phyloP scores from a whole-genome alignment of 2,888 invertebrate genomes.

The Lasioglossum pauxillum region DNA sequence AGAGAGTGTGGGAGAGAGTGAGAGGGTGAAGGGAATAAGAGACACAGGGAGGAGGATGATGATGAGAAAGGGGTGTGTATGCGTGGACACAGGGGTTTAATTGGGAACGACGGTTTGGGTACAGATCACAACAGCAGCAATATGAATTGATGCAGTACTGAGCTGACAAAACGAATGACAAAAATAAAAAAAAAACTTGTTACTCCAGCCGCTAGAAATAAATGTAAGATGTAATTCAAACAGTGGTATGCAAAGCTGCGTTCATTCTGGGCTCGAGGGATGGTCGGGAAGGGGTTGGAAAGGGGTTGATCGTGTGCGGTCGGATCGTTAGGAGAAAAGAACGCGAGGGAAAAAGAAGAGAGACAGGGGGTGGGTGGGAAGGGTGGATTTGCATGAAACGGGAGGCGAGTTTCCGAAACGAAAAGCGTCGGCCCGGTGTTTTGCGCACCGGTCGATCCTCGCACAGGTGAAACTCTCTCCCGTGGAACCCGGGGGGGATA shows the following conservation, averaged over 20 bases:
- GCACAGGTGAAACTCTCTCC: neutral
- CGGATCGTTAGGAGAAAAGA: slow-evolving; percentile 4
- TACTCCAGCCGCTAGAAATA: slow-evolving; percentile 77
- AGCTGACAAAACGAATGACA: slow-evolving; percentile 69
- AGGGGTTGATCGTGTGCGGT: slow-evolving; percentile 8
- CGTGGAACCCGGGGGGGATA: neutral
- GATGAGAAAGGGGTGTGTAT: slow-evolving; percentile 16
- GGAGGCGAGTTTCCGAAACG: neutral
- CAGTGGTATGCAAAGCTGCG: slow-evolving; percentile 61
- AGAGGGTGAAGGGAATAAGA: neutral
- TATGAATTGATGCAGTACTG: slow-evolving; percentile 84
- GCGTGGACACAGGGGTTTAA: slow-evolving; percentile 43
- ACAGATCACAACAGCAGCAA: slow-evolving; percentile 82
- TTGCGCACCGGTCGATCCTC: slow-evolving; percentile 8
- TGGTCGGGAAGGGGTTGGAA: slow-evolving; percentile 30
- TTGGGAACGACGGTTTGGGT: slow-evolving; percentile 61
- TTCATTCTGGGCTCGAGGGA: slow-evolving; percentile 56
- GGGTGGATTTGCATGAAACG: neutral
- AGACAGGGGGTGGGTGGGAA: neutral
- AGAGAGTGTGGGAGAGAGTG: neutral
- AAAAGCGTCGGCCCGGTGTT: slow-evolving; percentile 8
- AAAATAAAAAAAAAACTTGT: slow-evolving; percentile 65
- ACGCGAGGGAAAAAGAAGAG: neutral
- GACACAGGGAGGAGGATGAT: neutral
- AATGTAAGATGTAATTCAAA: slow-evolving; percentile 65